Conservation (phyloP, 2,113 vertebrate genomes). For the Phodopus roborovskii region DNA sequence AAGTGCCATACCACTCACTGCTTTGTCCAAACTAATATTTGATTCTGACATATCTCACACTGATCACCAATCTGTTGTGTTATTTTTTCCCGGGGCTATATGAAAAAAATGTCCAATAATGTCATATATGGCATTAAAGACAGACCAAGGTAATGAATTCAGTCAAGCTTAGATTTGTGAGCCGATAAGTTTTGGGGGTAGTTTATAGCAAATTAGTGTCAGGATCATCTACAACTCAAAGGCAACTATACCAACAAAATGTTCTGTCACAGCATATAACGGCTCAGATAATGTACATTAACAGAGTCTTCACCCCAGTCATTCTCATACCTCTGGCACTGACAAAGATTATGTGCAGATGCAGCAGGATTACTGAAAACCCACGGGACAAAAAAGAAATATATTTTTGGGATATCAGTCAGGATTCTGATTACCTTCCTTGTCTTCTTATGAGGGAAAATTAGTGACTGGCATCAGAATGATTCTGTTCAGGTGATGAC, state of each 20-base stretch:
- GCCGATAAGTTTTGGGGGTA: not conserved
- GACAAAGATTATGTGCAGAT: not conserved
- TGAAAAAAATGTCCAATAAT: not conserved
- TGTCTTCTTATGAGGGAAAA: not conserved
- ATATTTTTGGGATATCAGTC: not conserved
- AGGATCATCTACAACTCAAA: not conserved
- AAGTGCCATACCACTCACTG: not conserved
- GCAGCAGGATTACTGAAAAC: too few relatives aligned
- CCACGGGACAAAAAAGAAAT: not conserved
- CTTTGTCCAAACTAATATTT: not conserved
- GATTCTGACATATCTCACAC: not conserved
- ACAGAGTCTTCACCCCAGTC: rapidly evolving
- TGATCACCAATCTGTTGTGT: not conserved
- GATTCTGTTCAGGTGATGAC: not conserved
- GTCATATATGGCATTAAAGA: not conserved
- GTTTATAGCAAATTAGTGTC: not conserved
- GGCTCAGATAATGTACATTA: not conserved
- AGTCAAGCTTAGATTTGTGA: not conserved
- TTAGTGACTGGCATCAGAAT: not conserved
- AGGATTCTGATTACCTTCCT: not conserved
- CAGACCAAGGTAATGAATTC: not conserved
- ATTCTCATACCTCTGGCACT: not conserved
- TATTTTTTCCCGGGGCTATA: not conserved
- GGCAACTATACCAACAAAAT: not conserved
- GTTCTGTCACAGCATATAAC: not conserved